Base-by-base conservation (phyloP, 1,140 invertebrate genomes). In the Physella acuta region DNA sequence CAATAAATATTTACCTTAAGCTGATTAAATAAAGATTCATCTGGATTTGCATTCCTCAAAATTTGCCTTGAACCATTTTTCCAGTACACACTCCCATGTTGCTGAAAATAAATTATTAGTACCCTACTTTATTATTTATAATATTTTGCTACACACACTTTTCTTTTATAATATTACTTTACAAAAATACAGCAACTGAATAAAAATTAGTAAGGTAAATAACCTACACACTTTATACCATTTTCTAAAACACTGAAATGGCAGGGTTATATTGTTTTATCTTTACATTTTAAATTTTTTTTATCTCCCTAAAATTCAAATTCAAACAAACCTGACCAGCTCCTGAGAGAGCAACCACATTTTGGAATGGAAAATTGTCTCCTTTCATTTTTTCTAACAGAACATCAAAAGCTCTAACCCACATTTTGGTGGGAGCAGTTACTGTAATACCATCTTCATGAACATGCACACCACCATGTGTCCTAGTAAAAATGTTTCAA, bases 31-130 rank as follows among this genome's bases (percentile, higher is more conserved):
- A 98, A 81, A 82, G 93, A 93, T 78, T 91, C 89, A 14, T 88
- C 87, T 0, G 92, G 85, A 73, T 93, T 87, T 26, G 97, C 86
- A 58, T 85, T 88, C 68, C 84, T 78, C 1, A 98, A 85, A 0
- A 88, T 87, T 24, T 88, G 76, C 65, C 88, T 86, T 20, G 92
- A 90, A 34, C 91, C 92, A 74, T 89, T 90, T 58, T 90, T 89
- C 95, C 96, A 98, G 85, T 93, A 98, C 4, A 98, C 91, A 65
- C 94, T 95, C 0, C 95, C 95, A 85, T 98, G 95, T 93, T 98
- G 96, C 92, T 97, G 79, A 2, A 76, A 75, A 68, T 39, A 71
- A 34, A 70, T n/a, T n/a, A n/a, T n/a, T n/a, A n/a, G n/a, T n/a
- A n/a, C n/a, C n/a, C n/a, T n/a, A n/a, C n/a, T n/a, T n/a, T n/a